Evolutionary conservation across 2,113 vertebrate species (phyloP).

Genomic region (Scomber japonicus): DNA sequence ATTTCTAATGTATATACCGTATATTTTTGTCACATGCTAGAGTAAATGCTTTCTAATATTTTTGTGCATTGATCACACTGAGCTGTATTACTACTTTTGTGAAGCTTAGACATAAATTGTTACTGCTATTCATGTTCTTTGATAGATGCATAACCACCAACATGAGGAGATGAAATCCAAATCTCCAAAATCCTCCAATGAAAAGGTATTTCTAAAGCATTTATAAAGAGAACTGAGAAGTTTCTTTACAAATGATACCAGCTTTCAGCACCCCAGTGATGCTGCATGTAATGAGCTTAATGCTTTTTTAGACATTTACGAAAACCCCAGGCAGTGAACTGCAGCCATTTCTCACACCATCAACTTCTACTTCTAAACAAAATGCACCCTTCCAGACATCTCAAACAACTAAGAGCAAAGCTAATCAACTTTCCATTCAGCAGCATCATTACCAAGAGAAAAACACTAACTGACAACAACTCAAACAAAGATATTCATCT

Average conservation of each 20-base stretch:
- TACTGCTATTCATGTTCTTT: neutral
- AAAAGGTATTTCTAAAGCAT: neutral
- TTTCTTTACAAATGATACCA: too few relatives aligned
- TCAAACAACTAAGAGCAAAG: slow-evolving; percentile 13
- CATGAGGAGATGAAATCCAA: too few relatives aligned
- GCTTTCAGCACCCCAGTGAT: neutral
- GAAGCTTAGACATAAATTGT: neutral
- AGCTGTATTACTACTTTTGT: neutral
- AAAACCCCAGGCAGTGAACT: slow-evolving; percentile 6
- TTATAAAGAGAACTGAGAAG: neutral
- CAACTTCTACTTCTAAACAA: slow-evolving; percentile 20
- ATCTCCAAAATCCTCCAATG: neutral
- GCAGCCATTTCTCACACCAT: neutral
- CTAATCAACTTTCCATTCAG: slow-evolving; percentile 38
- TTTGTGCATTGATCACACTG: neutral
- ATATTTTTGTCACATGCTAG: neutral
- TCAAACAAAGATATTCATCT: slow-evolving; percentile 13
- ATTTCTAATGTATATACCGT: too few relatives aligned
- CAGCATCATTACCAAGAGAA: slow-evolving; percentile 28
- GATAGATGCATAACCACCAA: neutral
- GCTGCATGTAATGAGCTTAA: slow-evolving; percentile 9
- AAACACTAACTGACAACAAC: slow-evolving; percentile 21
- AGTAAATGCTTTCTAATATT: neutral
- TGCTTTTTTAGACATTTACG: slow-evolving; percentile 14
- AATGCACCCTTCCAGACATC: slow-evolving; percentile 34